Evolutionary conservation across 1,140 invertebrate genomes (phyloP), one percentile per base, ranked within the genome.

Genomic region (Phenacoccus solenopsis): DNA sequence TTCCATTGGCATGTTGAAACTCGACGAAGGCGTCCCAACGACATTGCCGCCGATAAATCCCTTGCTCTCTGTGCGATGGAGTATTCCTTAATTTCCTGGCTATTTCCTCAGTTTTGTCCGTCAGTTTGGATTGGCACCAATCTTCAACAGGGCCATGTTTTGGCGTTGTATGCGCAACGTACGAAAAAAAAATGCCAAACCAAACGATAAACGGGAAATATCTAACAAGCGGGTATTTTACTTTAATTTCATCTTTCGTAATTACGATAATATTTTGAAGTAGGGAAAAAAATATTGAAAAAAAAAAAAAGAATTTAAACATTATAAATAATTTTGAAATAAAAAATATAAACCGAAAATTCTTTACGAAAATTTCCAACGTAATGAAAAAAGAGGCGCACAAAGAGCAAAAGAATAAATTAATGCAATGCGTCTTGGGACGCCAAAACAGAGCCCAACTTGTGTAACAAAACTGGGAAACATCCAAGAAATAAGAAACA

Each of bases 391-490:
- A 38, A 10, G 32, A 38, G 32, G 82, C 82, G 81, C 82, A 83
- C 82, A 82, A 78, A 80, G 81, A 83, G 81, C 80, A 78, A 81
- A 79, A 74, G 69, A 38, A 67, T 32, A 32, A 67, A 69, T 71
- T 27, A 71, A 71, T 64, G 70, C 70, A 71, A 59, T 68, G 70
- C 70, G 70, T 67, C 59, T 72, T 80, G 81, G 81, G 81, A 83
- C 82, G 82, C 82, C 82, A 83, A 83, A 83, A 83, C 82, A 81
- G 78, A 82, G 82, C 81, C 82, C 81, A 81, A 82, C 80, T 81
- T 81, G 7, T 59, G 20, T 7, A 59, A 59, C 56, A 59, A 59
- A 59, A 59, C 56, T 59, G 56, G 56, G 56, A 59, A 59, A 59
- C 20, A 9, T 20, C 7, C 56, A 59, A 59, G 20, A 59, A 59